phyloP scores from a whole-genome alignment of 2,113 vertebrate species.

The Chunga burmeisteri region DNA sequence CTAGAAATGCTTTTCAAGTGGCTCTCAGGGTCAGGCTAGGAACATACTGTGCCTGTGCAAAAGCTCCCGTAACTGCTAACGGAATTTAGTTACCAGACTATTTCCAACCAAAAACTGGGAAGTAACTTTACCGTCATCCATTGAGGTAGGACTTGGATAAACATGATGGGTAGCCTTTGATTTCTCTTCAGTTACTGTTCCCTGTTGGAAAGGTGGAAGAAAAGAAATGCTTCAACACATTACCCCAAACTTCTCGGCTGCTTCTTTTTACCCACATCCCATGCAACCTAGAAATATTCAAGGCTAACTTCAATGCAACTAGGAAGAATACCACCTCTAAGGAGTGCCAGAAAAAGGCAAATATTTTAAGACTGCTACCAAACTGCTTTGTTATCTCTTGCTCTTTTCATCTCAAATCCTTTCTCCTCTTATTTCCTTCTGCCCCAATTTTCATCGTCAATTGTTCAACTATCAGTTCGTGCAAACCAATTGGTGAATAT shows the following conservation, averaged over 20 bases:
- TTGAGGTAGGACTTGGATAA: constrained; percentile 83
- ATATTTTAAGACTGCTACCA: neutral
- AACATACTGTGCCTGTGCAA: accelerated
- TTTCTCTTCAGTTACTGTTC: constrained; percentile 93
- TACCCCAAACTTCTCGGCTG: neutral
- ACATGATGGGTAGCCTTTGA: constrained; percentile 94
- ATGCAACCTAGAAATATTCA: neutral
- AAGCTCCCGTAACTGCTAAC: accelerated
- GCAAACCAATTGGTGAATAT: neutral
- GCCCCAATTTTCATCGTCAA: neutral
- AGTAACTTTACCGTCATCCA: constrained; percentile 86
- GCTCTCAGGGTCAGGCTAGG: neutral
- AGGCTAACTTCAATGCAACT: neutral
- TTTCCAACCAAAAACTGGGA: neutral
- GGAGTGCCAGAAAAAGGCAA: neutral
- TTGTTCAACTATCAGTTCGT: neutral
- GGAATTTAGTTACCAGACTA: neutral
- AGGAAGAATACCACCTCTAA: neutral
- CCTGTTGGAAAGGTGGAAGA: constrained; percentile 70
- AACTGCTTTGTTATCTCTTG: neutral
- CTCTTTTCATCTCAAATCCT: neutral
- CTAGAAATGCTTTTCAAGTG: neutral
- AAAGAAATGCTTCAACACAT: neutral
- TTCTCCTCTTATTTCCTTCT: neutral
- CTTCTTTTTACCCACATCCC: neutral